Evolutionary conservation across 2,888 invertebrate species (phyloP).

Genomic region (Himalopsyche japonica): DNA sequence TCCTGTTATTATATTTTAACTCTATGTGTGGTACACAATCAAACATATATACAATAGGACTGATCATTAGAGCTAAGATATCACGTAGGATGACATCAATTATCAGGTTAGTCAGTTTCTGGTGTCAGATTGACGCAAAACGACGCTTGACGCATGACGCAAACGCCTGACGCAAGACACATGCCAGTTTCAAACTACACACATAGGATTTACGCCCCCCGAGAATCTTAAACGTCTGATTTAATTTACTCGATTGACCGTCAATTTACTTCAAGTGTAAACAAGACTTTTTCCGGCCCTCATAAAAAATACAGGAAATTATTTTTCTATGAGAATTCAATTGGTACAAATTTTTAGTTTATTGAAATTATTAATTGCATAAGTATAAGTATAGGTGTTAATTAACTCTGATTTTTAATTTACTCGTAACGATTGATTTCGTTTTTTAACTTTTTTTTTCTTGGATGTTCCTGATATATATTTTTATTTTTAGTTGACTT

Average conservation of each 20-base stretch:
- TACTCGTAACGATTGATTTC: too few species aligned
- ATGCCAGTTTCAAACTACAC: not conserved
- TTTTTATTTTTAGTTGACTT: too few species aligned
- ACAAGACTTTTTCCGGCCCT: not conserved
- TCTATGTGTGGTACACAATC: not conserved
- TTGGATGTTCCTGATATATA: too few species aligned
- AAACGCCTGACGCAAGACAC: not conserved
- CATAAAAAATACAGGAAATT: too few species aligned
- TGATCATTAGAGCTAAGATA: not conserved
- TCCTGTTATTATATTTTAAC: not conserved
- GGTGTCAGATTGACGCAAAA: not conserved
- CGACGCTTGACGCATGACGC: not conserved
- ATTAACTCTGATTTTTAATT: too few species aligned
- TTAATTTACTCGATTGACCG: not conserved
- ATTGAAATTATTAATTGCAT: too few species aligned
- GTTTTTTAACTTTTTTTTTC: too few species aligned
- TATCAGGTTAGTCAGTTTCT: not conserved
- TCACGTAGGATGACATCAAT: not conserved
- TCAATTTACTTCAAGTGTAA: not conserved
- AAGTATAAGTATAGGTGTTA: too few species aligned
- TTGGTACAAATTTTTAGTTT: too few species aligned
- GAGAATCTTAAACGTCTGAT: not conserved
- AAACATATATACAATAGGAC: not conserved
- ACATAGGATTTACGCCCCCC: not conserved
- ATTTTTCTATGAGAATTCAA: too few species aligned